A percentile compares a stretch with the other conserved stretches of the same genome.
Conservation (phyloP, 1,140 invertebrate species). For the Drosophila navojoa region DNA sequence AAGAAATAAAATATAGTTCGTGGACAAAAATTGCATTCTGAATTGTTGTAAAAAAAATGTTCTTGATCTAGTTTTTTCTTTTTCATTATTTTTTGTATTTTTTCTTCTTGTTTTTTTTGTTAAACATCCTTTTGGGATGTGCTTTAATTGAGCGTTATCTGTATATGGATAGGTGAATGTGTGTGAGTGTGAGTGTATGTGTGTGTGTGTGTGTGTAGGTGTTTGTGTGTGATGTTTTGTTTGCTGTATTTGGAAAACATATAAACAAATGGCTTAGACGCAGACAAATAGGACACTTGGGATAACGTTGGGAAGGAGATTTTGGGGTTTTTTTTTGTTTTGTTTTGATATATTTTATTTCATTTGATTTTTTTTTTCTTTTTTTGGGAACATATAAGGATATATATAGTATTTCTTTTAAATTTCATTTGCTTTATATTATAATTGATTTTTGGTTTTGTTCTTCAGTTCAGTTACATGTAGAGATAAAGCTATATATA, state of each 20-base stretch:
- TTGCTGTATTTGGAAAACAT: constrained; percentile 82
- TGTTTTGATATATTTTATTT: constrained; percentile 36
- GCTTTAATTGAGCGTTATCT: constrained; percentile 52
- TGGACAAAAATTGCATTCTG: constrained; percentile 66
- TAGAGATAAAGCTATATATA: constrained; percentile 31
- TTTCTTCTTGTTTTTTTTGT: constrained; percentile 35
- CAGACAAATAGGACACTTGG: constrained; percentile 85
- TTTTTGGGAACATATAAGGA: constrained; percentile 74
- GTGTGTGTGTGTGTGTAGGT: constrained; percentile 29
- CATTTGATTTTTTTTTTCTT: constrained; percentile 34
- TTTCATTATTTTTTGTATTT: constrained; percentile 27
- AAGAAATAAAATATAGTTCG: constrained; percentile 2
- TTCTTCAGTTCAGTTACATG: constrained; percentile 39
- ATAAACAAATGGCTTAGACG: constrained; percentile 85
- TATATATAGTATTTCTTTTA: constrained; percentile 59
- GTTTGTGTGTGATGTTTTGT: constrained; percentile 26
- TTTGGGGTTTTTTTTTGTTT: constrained; percentile 40
- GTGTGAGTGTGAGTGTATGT: constrained; percentile 38
- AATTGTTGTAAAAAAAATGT: constrained; percentile 73
- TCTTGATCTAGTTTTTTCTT: constrained; percentile 40
- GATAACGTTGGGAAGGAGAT: constrained; percentile 74
- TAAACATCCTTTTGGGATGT: constrained; percentile 36
- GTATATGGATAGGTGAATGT: constrained; percentile 47
- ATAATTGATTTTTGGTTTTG: constrained; percentile 39
- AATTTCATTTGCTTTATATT: constrained; percentile 54